phyloP scores from a whole-genome alignment of 2,797 vertebrate species.

The Alfaro cultratus region DNA sequence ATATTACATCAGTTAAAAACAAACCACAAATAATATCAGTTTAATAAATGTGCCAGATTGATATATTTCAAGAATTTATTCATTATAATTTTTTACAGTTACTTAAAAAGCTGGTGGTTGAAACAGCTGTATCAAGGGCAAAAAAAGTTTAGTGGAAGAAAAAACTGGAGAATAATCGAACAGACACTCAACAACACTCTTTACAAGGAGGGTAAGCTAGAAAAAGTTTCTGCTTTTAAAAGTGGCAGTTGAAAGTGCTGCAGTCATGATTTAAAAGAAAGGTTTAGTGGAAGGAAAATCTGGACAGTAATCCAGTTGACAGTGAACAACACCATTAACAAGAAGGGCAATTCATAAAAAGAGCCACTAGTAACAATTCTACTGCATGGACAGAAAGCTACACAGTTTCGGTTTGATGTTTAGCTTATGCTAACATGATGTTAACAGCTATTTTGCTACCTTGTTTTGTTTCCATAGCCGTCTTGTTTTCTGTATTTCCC shows the following conservation, averaged over 20 bases:
- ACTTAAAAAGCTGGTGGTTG: neutral
- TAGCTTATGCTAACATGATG: conserved; percentile 14
- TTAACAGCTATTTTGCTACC: neutral
- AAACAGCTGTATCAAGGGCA: neutral
- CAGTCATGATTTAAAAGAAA: too few relatives aligned
- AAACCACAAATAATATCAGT: neutral
- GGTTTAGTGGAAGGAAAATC: too few relatives aligned
- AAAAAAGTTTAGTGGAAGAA: neutral
- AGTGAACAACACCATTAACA: too few relatives aligned
- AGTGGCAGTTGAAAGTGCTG: too few relatives aligned
- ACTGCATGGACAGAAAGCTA: conserved; percentile 6
- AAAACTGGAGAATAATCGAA: neutral
- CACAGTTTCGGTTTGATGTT: neutral
- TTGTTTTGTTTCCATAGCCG: neutral
- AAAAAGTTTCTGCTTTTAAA: too few relatives aligned
- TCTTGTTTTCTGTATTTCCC: conserved; percentile 29
- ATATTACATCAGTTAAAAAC: neutral
- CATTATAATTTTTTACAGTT: neutral
- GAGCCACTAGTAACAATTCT: too few relatives aligned
- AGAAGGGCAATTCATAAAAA: too few relatives aligned
- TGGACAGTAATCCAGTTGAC: too few relatives aligned
- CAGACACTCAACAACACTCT: too few relatives aligned
- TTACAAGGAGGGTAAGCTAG: too few relatives aligned
- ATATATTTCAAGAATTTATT: neutral
- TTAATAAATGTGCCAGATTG: neutral